Conservation (phyloP, 2,113 vertebrate species). For the Oncorhynchus kisutch region DNA sequence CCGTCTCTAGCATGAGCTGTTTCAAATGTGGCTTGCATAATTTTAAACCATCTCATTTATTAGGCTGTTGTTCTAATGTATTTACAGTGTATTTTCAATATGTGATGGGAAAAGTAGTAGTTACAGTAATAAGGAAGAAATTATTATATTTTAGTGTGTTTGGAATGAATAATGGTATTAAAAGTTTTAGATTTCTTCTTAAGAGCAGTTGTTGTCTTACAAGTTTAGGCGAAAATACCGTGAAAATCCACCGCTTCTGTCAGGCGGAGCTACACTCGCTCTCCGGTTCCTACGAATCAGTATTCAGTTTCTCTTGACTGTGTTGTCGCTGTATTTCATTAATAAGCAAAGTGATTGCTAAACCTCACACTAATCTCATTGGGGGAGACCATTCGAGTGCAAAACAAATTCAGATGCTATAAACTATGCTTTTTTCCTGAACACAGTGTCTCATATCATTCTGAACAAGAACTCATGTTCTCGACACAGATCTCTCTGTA, state of each 20-base stretch:
- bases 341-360: too few species aligned
- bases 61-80: neutral
- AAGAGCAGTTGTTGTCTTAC: too few species aligned
- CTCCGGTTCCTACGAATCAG: too few species aligned
- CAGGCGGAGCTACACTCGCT: too few species aligned
- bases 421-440: neutral
- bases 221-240: too few species aligned
- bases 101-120: neutral
- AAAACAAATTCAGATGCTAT: too few species aligned
- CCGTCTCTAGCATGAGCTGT: neutral
- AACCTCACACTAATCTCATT: too few species aligned
- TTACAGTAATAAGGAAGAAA: neutral
- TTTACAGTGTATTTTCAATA: neutral
- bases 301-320: too few species aligned
- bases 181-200: too few species aligned
- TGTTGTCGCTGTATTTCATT: too few species aligned
- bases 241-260: too few species aligned
- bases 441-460: neutral
- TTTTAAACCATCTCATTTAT: neutral
- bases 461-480: neutral
- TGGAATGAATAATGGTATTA: neutral
- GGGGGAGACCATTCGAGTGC: too few species aligned
- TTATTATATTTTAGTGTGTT: neutral
- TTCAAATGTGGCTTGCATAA: neutral
- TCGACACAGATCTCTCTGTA: neutral